Base-by-base conservation (phyloP, 2,888 invertebrate genomes). In the Erebia palarica region DNA sequence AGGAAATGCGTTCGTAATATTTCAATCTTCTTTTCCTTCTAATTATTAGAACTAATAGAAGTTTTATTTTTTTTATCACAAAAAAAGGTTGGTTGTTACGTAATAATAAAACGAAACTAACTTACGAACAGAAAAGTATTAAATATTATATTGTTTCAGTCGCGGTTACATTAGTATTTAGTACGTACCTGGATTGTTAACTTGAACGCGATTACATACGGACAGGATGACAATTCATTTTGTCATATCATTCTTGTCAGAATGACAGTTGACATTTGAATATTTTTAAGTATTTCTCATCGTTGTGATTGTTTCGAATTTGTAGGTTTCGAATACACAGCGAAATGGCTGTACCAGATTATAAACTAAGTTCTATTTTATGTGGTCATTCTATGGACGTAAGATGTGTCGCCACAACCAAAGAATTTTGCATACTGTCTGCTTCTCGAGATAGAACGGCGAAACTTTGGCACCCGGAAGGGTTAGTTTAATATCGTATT, bases 361-460 rank as follows among this genome's bases (percentile, higher is more conserved):
- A 96, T 88, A 97, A 97, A 93, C 92, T 98, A 76, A 96, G 97
- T 86, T 95, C 96, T 82, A 95, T 95, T 77, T 90, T 98, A 68
- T 89, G 92, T 77, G 97, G 97, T 0, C 98, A 99, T 88, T 96
- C 96, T 60, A 94, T 96, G 84, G 98, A 99, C 86, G 98, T 99
- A 21, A 94, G 98, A 78, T 95, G 96, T 70, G 94, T 98, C 21
- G 95, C 95, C 68, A 94, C 93, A 13, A 91, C 94, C 8, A 90
- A 94, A 73, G 96, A 96, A 77, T 96, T 96, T 81, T 95, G 95
- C 75, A 95, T 99, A 80, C 91, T 98, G 59, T 98, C 98, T 8
- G 97, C 96, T 36, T 98, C 98, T 5, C 94, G 98, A 79, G 99
- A 99, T 88, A 96, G 96, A 86, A 97, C 97, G 16, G 96, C 97